phyloP scores from a whole-genome alignment of 2,113 vertebrate species.

The Strix uralensis region DNA sequence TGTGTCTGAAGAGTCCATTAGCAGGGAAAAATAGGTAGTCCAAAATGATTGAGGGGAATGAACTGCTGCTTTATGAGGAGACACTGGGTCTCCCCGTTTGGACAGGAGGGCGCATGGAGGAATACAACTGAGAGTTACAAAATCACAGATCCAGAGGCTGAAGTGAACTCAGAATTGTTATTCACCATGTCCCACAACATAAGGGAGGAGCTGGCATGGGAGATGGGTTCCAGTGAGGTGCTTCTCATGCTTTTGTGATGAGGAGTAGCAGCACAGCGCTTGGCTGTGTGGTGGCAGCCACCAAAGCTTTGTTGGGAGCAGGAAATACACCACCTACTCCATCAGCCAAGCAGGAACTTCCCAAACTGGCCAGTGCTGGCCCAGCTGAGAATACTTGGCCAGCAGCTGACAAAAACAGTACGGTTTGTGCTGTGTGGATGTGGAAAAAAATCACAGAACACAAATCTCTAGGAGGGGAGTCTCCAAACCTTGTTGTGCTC shows the following conservation, averaged over 20 bases:
- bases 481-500: not conserved
- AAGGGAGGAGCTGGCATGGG: not conserved
- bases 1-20: not conserved
- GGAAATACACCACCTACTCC: not conserved
- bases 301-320: not conserved
- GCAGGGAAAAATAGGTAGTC: not conserved
- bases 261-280: not conserved
- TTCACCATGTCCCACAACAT: rapidly evolving
- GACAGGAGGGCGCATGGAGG: not conserved
- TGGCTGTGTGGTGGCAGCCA: not conserved
- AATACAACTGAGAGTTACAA: rapidly evolving
- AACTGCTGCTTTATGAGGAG: not conserved
- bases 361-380: not conserved
- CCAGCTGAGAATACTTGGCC: not conserved
- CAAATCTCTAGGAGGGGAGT: not conserved
- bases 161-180: not conserved
- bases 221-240: not conserved
- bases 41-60: not conserved
- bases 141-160: not conserved
- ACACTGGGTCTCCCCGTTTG: not conserved
- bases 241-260: not conserved
- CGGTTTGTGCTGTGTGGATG: not conserved
- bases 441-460: not conserved
- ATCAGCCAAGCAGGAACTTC: not conserved
- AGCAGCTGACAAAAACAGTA: not conserved